phyloP scores from a whole-genome alignment of 2,113 vertebrate species.

The Actenoides hombroni region DNA sequence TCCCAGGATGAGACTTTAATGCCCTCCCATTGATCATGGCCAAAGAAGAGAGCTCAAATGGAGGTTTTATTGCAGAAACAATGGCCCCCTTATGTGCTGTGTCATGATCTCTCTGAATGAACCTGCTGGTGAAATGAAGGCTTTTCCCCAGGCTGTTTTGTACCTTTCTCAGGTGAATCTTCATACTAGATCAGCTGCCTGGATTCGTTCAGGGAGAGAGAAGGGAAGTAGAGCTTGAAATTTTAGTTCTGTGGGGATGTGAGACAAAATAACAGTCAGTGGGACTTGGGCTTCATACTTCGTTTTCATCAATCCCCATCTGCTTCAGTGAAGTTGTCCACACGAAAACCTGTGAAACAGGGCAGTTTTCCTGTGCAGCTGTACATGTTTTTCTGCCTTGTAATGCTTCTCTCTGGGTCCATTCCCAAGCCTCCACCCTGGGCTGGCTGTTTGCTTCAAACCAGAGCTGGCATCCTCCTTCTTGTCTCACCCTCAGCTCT shows the following conservation, averaged over 20 bases:
- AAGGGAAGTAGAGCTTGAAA: not conserved
- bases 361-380: not conserved
- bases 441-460: not conserved
- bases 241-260: not conserved
- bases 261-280: not conserved
- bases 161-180: constrained; percentile 39
- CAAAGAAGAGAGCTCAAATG: constrained; percentile 57
- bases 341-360: not conserved
- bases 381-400: not conserved
- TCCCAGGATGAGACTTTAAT: constrained; percentile 58
- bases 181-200: constrained; percentile 42
- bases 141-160: constrained; percentile 21
- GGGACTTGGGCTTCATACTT: not conserved
- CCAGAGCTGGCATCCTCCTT: not conserved
- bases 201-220: not conserved
- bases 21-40: constrained; percentile 61
- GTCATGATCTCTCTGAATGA: constrained; percentile 28
- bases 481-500: not conserved
- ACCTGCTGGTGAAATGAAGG: constrained; percentile 64
- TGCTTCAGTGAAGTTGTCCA: not conserved
- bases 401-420: not conserved
- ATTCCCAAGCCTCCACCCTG: not conserved
- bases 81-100: constrained; percentile 44
- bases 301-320: not conserved
- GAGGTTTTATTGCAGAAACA: constrained; percentile 69